Percentiles rank a stretch among this genome's conserved stretches.
phyloP scores from a whole-genome alignment of 2,797 vertebrate genomes.

The Meriones psammophilus region DNA sequence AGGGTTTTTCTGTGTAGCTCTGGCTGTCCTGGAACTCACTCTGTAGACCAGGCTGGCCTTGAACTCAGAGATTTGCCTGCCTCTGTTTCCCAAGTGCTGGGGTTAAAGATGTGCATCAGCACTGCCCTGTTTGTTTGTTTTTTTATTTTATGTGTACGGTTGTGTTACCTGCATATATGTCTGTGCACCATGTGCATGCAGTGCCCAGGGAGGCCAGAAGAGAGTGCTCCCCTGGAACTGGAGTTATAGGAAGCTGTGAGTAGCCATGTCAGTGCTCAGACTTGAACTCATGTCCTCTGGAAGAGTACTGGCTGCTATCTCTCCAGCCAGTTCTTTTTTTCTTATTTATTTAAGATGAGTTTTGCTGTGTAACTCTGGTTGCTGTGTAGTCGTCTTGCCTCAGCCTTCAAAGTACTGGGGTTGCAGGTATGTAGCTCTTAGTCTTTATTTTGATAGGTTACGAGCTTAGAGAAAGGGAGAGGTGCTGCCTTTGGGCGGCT shows the following conservation, averaged over 20 bases:
- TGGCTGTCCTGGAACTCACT: background rate
- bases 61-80: background rate
- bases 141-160: background rate
- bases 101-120: background rate
- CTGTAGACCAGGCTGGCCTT: background rate
- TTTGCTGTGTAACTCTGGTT: background rate
- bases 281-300: background rate
- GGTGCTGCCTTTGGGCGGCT: background rate
- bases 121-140: background rate
- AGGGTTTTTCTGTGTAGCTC: background rate
- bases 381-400: background rate
- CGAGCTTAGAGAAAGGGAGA: constrained; percentile 48
- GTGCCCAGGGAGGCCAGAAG: background rate
- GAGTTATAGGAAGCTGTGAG: background rate
- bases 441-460: background rate
- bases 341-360: background rate
- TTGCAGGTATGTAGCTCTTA: background rate
- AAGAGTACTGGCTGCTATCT: background rate
- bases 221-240: background rate
- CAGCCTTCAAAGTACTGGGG: background rate
- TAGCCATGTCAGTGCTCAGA: background rate
- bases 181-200: background rate
- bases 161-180: background rate
- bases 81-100: background rate
- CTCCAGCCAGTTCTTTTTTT: background rate